Base-by-base conservation (phyloP, 2,797 vertebrate genomes). In the Fundulus diaphanus region DNA sequence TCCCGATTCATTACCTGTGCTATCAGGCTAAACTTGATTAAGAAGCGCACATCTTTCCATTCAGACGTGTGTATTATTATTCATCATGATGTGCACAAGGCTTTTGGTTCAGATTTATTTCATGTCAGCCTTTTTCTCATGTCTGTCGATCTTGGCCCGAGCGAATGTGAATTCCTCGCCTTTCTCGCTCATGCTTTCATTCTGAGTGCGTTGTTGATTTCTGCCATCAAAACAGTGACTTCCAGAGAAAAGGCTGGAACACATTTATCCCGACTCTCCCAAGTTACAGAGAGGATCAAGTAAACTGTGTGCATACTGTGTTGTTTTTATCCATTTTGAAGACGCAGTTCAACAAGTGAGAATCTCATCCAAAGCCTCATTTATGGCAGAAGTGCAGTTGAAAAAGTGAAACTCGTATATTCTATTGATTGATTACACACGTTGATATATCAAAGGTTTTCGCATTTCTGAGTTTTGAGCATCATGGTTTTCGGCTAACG, bases 201-300 rank as follows among this genome's bases (percentile, higher is more conserved):
- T 37, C 33, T 37, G 9, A 33, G 59, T 24, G 27, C 13, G 16
- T 63, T 65, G 66, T 74, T 79, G 51, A 74, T 88, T 81, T 78
- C 66, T 73, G 42, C 46, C 8, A 27, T 71, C 77, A 35, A 37
- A 63, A 37, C 20, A 24, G 61, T 40, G 35, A 65, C 84, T 80
- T 80, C 42, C 74, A 84, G 78, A 80, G 76, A 89, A 90, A 82
- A 80, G 73, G 76, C 84, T 7, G 37, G 82, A 77, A 84, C 16
- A 61, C 79, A 70, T 83, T 71, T 77, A 74, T 85, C 84, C 74
- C 54, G 22, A 18, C 8, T 66, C 86, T 87, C 75, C 75, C 73
- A 63, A 31, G 70, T 52, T 72, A 61, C 84, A 27, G 42, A 69
- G 49, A 57, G 61, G 44, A 16, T 71, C 72, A 56, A 0, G 3